These are phyloP conservation scores for Ennomos fuscantarius DNA, from an alignment of 2,888 invertebrate genomes.

Conservation along the genomic window DNA sequence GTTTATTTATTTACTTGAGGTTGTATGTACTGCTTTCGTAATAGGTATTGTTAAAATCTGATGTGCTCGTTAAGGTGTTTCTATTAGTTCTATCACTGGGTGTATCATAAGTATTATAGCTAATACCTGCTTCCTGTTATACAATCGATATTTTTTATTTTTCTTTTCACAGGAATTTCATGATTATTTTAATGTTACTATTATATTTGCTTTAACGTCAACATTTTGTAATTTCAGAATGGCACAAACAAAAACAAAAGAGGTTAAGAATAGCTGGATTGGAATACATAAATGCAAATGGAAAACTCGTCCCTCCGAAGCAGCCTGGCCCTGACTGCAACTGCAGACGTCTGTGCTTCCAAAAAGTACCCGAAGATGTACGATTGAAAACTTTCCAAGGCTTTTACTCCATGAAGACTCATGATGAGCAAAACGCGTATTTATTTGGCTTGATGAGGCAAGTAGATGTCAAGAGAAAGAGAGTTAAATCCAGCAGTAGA, in stretches of 20 bases:
- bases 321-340: constrained; percentile 83
- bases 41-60: too few species aligned
- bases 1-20: constrained; percentile 31
- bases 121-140: too few species aligned
- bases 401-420: constrained; percentile 83
- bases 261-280: constrained; percentile 82
- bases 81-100: too few species aligned
- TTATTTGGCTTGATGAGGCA: constrained; percentile 85
- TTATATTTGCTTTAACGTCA: neutral
- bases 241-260: constrained; percentile 86
- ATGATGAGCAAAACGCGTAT: constrained; percentile 86
- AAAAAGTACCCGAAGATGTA: constrained; percentile 79
- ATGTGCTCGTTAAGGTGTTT: too few species aligned
- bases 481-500: constrained; percentile 81
- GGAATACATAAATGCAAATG: constrained; percentile 84
- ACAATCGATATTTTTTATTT: too few species aligned
- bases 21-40: too few species aligned
- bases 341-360: constrained; percentile 81
- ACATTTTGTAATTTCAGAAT: constrained; percentile 67
- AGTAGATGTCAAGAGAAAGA: constrained; percentile 84
- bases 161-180: too few species aligned
- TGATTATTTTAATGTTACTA: too few species aligned
- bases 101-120: too few species aligned
- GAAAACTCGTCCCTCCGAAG: constrained; percentile 83
- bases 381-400: constrained; percentile 83